Percentiles rank a stretch among this genome's conserved stretches.
Conservation (phyloP, 2,113 vertebrate species). For the Tylochromis polylepis region DNA sequence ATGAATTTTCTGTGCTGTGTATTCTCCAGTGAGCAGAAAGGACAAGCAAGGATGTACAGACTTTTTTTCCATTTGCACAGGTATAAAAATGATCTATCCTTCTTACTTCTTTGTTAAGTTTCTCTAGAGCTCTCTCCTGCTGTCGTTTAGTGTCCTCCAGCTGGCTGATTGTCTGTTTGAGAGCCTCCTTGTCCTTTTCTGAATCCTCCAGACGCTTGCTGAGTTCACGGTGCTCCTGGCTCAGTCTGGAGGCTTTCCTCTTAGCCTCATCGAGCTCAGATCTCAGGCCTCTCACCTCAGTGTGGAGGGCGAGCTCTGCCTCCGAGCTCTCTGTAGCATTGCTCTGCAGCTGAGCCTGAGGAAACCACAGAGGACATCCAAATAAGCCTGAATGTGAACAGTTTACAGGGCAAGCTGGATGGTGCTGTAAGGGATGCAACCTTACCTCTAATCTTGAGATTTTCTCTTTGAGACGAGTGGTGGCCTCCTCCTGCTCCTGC, state of each 20-base stretch:
- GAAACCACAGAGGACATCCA: not conserved
- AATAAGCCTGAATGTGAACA: not conserved
- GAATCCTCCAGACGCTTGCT: constrained; percentile 69
- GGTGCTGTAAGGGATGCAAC: not conserved
- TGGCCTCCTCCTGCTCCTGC: constrained; percentile 43
- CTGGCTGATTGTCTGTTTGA: constrained; percentile 71
- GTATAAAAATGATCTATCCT: not conserved
- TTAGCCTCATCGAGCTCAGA: constrained; percentile 78
- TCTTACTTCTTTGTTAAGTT: constrained; percentile 69
- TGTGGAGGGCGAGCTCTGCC: constrained; percentile 72
- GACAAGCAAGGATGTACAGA: not conserved
- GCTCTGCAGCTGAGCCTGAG: constrained; percentile 63
- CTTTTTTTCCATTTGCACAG: not conserved
- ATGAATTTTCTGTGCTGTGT: not conserved
- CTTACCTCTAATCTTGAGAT: constrained; percentile 70
- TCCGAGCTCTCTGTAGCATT: constrained; percentile 63
- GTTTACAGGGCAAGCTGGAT: not conserved
- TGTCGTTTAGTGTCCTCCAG: constrained; percentile 82
- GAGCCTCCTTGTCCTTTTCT: constrained; percentile 78
- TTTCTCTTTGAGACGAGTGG: constrained; percentile 61
- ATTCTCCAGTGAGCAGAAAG: not conserved
- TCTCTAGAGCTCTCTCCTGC: constrained; percentile 73
- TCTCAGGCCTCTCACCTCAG: constrained; percentile 76
- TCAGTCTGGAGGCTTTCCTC: constrained; percentile 64
- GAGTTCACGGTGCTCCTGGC: constrained; percentile 78